Base-by-base conservation (phyloP, 2,888 invertebrate genomes). In the Pandemis corylana region DNA sequence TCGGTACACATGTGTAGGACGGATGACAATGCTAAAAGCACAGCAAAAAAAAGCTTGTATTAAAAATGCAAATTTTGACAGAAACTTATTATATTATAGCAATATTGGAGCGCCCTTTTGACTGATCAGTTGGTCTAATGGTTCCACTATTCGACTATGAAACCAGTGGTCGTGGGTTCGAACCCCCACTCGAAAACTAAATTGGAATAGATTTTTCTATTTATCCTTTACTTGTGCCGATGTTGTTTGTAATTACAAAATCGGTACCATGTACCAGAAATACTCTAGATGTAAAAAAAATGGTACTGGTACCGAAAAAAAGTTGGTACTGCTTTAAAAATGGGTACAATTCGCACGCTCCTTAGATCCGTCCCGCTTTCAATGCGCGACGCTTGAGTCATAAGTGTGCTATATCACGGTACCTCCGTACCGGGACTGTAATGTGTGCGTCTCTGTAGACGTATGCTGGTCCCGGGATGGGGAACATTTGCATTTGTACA, bases 351-450 rank as follows among this genome's bases (percentile, higher is more conserved):
- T 28, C 51, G 79, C 79, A 79, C 78, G 74, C 77, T 78, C 78
- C 79, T 81, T 82, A 80, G 81, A 82, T 81, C 82, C 80, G 78
- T 80, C 79, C 78, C 79, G 78, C 75, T 67, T 10, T 72, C 65
- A 69, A 76, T 79, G 75, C 78, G 79, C 77, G 81, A 79, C 77
- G 80, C 80, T 80, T 80, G 81, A 82, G 81, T 82, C 81, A 81
- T 82, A 81, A 80, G 81, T 77, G 81, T 82, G 81, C 81, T 44
- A 82, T 7, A 81, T 64, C 15, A 82, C 46, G 63, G 67, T 78
- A 81, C 81, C 82, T 81, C 82, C 82, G 75, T 2, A 7, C 56
- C 20, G 10, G 15, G 75, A 41, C 75, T 5, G 4, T 53, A 6
- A 59, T 66, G 74, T 51, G 66, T 56, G 53, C 9, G 44, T 66